These are phyloP conservation scores for Pipistrellus pipistrellus DNA, from an alignment of 2,797 vertebrate genomes.

Conservation along the genomic window DNA sequence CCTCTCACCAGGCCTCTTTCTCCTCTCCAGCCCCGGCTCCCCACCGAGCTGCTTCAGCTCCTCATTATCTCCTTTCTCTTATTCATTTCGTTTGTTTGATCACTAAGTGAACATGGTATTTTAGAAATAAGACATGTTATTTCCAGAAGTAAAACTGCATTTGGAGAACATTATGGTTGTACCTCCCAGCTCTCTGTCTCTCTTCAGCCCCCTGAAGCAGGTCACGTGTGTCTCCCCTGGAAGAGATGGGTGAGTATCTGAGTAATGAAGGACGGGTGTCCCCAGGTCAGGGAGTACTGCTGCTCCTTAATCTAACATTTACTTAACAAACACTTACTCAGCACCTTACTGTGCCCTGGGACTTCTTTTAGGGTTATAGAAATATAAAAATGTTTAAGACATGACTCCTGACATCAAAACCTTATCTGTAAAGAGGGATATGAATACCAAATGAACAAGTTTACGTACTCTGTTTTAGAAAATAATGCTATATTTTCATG, in stretches of 20 bases:
- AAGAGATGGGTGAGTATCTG: neutral
- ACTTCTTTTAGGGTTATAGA: neutral
- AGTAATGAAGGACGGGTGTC: neutral
- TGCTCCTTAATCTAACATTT: neutral
- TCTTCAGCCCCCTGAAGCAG: neutral
- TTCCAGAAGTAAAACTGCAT: slow-evolving; percentile 9
- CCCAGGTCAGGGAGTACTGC: neutral
- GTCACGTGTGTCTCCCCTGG: neutral
- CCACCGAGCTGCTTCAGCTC: neutral
- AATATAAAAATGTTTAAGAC: neutral
- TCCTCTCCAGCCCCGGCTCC: neutral
- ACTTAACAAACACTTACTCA: neutral
- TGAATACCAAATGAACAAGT: neutral
- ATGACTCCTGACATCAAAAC: neutral
- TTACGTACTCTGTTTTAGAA: neutral
- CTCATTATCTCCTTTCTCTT: neutral
- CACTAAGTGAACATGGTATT: neutral
- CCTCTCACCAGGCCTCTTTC: rapidly evolving
- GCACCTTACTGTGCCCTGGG: neutral
- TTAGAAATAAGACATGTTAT: neutral
- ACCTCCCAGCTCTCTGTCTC: neutral
- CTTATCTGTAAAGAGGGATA: neutral
- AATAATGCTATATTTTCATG: neutral
- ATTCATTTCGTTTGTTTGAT: neutral
- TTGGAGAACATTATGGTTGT: neutral